These are phyloP conservation scores for Eulimnadia texana DNA, from an alignment of 1,140 invertebrate genomes.

Conservation along the genomic window DNA sequence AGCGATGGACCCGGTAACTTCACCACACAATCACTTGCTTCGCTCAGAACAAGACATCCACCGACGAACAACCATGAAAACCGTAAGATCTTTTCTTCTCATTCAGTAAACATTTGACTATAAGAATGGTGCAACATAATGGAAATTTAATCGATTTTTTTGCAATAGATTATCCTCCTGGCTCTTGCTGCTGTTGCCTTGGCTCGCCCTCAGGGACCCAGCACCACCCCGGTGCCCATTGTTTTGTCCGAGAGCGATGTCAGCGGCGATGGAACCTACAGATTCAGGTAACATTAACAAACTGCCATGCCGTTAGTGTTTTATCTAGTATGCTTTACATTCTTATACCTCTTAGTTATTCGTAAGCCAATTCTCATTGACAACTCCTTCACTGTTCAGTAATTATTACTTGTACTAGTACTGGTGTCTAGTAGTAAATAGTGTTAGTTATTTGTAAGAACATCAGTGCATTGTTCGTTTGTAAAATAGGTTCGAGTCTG, in stretches of 20 bases:
- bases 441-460: not conserved
- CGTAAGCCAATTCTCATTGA: no score
- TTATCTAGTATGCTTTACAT: no score
- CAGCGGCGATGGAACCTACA: conserved; percentile 45
- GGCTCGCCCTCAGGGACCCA: conserved; percentile 8
- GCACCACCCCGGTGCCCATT: conserved; percentile 38
- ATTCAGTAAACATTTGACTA: not conserved
- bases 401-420: no score
- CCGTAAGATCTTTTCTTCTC: not conserved
- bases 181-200: conserved; percentile 7
- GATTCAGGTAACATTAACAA: conserved; percentile 43
- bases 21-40: not conserved
- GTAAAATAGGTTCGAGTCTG: conserved; percentile 19
- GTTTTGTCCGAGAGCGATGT: conserved; percentile 47
- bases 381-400: no score
- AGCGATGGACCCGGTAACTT: not conserved
- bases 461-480: not conserved
- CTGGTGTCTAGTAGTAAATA: no score
- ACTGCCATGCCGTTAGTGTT: no score
- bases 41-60: not conserved
- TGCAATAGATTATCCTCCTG: conserved; percentile 4
- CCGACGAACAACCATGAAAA: conserved; percentile 6
- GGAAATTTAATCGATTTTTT: not conserved
- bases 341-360: no score
- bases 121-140: not conserved